These are phyloP conservation scores for Venturia canescens DNA, from an alignment of 1,140 invertebrate genomes.

Conservation along the genomic window DNA sequence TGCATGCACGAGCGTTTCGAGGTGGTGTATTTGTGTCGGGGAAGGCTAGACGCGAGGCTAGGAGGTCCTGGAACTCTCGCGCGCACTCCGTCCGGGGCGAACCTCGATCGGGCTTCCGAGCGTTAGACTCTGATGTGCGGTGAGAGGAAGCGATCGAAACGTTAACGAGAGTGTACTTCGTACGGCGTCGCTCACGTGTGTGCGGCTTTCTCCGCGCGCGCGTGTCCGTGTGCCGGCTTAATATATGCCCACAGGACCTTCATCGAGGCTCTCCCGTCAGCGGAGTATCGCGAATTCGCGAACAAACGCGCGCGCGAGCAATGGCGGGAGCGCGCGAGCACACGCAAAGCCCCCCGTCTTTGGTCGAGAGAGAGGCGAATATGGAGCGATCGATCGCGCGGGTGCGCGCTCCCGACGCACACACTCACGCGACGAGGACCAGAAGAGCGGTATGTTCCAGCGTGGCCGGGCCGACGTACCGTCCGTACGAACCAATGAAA, in stretches of 20 bases:
- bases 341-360: slow-evolving; percentile 2
- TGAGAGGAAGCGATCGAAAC: slow-evolving; percentile 41
- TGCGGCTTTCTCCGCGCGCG: too few species aligned
- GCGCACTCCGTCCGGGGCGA: neutral
- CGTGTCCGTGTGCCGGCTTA: neutral
- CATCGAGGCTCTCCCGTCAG: slow-evolving; percentile 21
- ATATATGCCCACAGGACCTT: neutral
- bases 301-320: slow-evolving; percentile 23
- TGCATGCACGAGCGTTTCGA: neutral
- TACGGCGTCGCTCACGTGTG: neutral
- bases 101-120: neutral
- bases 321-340: slow-evolving; percentile 8
- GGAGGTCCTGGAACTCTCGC: slow-evolving; percentile 36
- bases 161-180: slow-evolving; percentile 38
- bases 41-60: neutral
- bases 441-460: neutral
- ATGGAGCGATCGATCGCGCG: slow-evolving; percentile 29
- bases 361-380: neutral
- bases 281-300: slow-evolving; percentile 33
- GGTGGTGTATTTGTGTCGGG: neutral
- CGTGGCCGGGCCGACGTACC: neutral
- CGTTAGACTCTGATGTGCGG: neutral
- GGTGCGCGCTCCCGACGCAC: neutral
- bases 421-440: neutral
- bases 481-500: too few species aligned